Evolutionary conservation across 2,888 invertebrate genomes (phyloP).

Genomic region (Campoplex nolae): DNA sequence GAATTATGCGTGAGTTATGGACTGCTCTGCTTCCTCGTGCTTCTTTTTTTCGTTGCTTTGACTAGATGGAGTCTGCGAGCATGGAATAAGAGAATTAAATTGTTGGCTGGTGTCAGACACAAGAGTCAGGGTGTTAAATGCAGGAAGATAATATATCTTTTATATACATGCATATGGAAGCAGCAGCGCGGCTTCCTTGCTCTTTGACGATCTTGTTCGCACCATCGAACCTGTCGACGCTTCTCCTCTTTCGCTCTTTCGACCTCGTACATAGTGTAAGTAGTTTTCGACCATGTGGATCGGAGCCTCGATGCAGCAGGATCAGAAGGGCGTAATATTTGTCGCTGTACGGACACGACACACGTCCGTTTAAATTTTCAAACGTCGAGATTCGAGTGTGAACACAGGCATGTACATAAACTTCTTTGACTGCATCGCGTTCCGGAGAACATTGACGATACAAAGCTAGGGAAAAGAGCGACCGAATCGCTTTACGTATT

Average conservation of each 20-base stretch:
- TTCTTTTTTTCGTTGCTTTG: constrained; percentile 10
- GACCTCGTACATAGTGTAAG: constrained; percentile 27
- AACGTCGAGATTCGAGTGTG: background rate
- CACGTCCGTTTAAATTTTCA: background rate
- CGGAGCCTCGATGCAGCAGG: background rate
- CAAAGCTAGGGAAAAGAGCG: constrained; percentile 8
- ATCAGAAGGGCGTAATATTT: constrained; percentile 21
- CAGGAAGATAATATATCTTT: constrained; percentile 32
- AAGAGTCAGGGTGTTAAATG: constrained; percentile 42
- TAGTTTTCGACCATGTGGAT: constrained; percentile 34
- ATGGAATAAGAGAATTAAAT: constrained; percentile 61
- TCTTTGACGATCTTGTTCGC: constrained; percentile 81
- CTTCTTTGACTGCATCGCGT: constrained; percentile 45
- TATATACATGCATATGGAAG: constrained; percentile 22
- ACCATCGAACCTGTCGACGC: constrained; percentile 75
- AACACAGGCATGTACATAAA: background rate
- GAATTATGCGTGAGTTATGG: background rate
- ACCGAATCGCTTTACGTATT: constrained; percentile 35
- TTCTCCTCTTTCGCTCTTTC: constrained; percentile 60
- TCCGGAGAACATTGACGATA: constrained; percentile 47
- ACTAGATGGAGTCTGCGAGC: background rate
- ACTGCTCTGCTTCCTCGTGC: background rate
- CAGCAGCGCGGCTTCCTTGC: constrained; percentile 49
- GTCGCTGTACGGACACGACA: background rate
- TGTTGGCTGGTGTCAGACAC: constrained; percentile 52